Percentiles rank a stretch among this genome's conserved stretches.
Conservation (phyloP, 2,113 vertebrate species). For the Martes martes region DNA sequence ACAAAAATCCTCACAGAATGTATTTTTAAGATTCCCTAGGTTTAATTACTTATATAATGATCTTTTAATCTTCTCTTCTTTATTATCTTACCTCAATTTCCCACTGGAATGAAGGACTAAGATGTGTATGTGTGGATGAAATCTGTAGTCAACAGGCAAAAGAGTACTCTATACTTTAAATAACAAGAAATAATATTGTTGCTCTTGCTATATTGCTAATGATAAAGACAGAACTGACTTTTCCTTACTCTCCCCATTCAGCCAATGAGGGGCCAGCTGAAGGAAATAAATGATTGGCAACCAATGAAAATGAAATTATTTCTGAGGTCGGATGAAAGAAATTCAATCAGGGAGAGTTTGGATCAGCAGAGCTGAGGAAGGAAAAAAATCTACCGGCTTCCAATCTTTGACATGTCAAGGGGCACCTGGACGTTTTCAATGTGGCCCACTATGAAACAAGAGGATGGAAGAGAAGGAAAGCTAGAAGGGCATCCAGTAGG, state of each 20-base stretch:
- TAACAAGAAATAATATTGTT: constrained; percentile 42
- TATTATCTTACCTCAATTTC: neutral
- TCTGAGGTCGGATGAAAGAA: constrained; percentile 30
- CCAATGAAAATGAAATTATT: constrained; percentile 16
- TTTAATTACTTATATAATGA: constrained; percentile 16
- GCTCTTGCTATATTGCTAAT: neutral
- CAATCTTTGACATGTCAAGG: neutral
- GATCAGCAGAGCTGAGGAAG: neutral
- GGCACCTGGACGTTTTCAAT: neutral
- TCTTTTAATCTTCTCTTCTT: neutral
- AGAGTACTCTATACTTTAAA: neutral
- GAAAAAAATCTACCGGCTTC: neutral
- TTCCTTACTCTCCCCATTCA: neutral
- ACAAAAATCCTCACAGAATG: constrained; percentile 20
- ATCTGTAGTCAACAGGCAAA: neutral
- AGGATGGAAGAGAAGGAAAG: neutral
- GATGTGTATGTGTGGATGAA: neutral
- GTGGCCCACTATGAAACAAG: neutral
- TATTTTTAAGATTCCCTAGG: neutral
- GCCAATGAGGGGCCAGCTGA: neutral
- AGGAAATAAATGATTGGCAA: constrained; percentile 3
- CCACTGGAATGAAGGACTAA: neutral
- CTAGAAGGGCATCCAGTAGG: neutral
- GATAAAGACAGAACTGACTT: neutral
- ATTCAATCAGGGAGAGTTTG: neutral